Percentiles rank a stretch among this genome's conserved stretches.
These are phyloP conservation scores for Lymantria dispar DNA, from an alignment of 2,888 invertebrate genomes.

Conservation along the genomic window DNA sequence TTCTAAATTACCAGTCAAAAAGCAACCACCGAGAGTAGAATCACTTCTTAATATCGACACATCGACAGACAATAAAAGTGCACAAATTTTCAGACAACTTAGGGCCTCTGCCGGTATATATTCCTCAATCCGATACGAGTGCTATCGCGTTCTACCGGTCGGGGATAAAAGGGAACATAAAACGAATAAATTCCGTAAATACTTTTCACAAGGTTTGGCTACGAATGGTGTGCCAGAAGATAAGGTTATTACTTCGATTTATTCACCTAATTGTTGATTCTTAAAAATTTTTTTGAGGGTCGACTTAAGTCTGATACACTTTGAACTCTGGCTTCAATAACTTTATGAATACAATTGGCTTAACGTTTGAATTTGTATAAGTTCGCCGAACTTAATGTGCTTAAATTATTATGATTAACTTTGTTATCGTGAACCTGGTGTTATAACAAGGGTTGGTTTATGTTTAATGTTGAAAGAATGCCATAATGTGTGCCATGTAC, in stretches of 20 bases:
- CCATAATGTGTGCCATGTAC: too few species aligned
- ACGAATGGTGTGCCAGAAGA: constrained; percentile 36
- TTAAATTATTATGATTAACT: too few species aligned
- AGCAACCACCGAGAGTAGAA: constrained; percentile 3
- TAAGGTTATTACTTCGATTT: constrained; percentile 38
- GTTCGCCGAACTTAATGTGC: too few species aligned
- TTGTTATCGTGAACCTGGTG: too few species aligned
- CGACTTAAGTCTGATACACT: constrained; percentile 10
- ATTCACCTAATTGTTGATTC: constrained; percentile 36
- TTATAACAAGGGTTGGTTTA: too few species aligned
- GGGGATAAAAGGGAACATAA: constrained; percentile 10
- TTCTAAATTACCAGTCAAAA: too few species aligned
- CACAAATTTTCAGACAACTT: constrained; percentile 19
- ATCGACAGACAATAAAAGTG: constrained; percentile 5
- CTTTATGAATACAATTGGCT: too few species aligned
- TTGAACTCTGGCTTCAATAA: constrained; percentile 14
- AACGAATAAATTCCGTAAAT: constrained; percentile 25
- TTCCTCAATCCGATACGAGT: constrained; percentile 13
- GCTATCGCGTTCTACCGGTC: constrained; percentile 11
- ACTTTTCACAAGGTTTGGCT: constrained; percentile 25
- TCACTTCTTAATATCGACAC: constrained; percentile 14
- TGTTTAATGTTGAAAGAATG: too few species aligned
- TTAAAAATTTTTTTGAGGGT: constrained; percentile 5
- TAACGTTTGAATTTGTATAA: too few species aligned
- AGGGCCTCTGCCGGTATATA: constrained; percentile 16